These are phyloP conservation scores for Galeruca laticollis DNA, from an alignment of 2,888 invertebrate genomes.

Conservation along the genomic window DNA sequence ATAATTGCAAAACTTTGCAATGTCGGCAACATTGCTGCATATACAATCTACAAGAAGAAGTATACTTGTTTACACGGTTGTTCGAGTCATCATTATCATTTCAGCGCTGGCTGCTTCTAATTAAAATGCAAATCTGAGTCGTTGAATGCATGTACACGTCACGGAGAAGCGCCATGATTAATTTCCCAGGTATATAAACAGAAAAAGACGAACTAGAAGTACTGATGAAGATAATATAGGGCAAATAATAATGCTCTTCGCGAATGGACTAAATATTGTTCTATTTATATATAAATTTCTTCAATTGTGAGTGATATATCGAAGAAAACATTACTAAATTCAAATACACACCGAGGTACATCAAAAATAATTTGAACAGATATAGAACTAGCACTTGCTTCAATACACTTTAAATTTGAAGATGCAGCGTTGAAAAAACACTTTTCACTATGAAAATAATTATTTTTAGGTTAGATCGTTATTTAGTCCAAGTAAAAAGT, in stretches of 20 bases:
- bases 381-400: too few species aligned
- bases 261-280: too few species aligned
- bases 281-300: neutral
- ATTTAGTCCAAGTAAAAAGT: too few species aligned
- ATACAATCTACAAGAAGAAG: constrained; percentile 43
- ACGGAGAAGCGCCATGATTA: constrained; percentile 67
- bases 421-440: too few species aligned
- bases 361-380: too few species aligned
- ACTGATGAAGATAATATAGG: constrained; percentile 6
- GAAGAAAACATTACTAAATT: too few species aligned
- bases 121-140: constrained; percentile 70
- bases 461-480: too few species aligned
- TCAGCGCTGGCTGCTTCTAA: constrained; percentile 72
- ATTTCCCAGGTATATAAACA: constrained; percentile 66
- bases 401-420: too few species aligned
- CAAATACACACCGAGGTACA: too few species aligned
- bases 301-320: too few species aligned
- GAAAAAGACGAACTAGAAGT: constrained; percentile 9
- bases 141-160: constrained; percentile 69
- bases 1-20: neutral
- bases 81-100: constrained; percentile 72
- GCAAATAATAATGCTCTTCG: neutral
- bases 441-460: too few species aligned
- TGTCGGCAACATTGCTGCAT: constrained; percentile 11
- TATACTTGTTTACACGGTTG: constrained; percentile 65